phyloP scores from a whole-genome alignment of 2,113 vertebrate species.

The Nothobranchius kuhntae region DNA sequence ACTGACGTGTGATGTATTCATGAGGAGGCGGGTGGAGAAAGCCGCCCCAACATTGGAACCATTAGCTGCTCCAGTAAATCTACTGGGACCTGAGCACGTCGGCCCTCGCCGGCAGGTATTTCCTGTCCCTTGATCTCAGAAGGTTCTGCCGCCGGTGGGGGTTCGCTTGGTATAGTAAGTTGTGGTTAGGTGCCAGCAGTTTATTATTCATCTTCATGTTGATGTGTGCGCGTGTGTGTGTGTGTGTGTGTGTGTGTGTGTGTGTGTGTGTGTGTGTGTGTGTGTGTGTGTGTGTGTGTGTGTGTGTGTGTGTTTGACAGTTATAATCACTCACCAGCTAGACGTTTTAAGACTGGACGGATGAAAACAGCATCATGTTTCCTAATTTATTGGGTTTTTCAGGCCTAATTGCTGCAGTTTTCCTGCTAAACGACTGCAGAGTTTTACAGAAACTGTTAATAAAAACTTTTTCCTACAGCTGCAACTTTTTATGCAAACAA shows the following conservation, averaged over 20 bases:
- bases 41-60: constrained; percentile 54
- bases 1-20: constrained; percentile 53
- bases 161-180: constrained; percentile 68
- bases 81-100: constrained; percentile 55
- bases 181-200: constrained; percentile 71
- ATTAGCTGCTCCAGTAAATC: constrained; percentile 70
- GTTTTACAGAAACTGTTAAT: too few species aligned
- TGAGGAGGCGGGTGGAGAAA: constrained; percentile 46
- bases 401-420: too few species aligned
- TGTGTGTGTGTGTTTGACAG: not conserved
- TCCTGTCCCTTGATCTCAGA: constrained; percentile 78
- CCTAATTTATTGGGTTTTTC: not conserved
- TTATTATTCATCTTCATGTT: constrained; percentile 71
- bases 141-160: constrained; percentile 67
- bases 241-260: too few species aligned
- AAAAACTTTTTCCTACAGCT: too few species aligned
- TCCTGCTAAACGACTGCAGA: too few species aligned
- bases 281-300: too few species aligned
- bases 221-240: too few species aligned
- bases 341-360: constrained; percentile 21
- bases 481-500: too few species aligned
- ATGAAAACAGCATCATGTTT: not conserved
- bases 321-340: too few species aligned
- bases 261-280: too few species aligned
- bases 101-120: constrained; percentile 70